A percentile compares a stretch with the other conserved stretches of the same genome.
Conservation (phyloP, 2,113 vertebrate genomes). For the Stomatorhinus ivindoensis region DNA sequence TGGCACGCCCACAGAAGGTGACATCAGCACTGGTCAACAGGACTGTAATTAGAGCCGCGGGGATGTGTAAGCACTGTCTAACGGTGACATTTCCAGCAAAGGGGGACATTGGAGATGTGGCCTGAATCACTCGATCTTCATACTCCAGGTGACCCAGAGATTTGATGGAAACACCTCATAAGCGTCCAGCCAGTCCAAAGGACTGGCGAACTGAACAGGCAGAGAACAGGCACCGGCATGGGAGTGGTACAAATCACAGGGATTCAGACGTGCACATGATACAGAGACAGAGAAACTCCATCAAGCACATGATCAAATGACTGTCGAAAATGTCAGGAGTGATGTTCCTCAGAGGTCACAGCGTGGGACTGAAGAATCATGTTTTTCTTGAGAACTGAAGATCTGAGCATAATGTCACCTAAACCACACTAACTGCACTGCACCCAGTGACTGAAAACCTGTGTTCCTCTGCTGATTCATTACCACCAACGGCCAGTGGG, state of each 20-base stretch:
- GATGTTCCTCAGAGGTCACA: not conserved
- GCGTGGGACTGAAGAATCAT: not conserved
- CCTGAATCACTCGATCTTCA: not conserved
- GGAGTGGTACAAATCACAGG: not conserved
- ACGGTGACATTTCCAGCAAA: not conserved
- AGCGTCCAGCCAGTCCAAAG: not conserved
- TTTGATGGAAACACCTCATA: not conserved
- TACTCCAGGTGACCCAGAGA: not conserved
- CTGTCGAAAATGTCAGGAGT: not conserved
- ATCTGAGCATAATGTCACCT: not conserved
- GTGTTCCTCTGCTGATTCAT: not conserved
- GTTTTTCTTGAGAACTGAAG: not conserved
- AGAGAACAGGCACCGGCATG: not conserved
- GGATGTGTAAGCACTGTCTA: not conserved
- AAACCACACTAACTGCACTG: not conserved
- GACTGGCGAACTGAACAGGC: not conserved
- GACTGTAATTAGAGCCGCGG: not conserved
- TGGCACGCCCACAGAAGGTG: not conserved
- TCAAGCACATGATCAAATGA: not conserved
- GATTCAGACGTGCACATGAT: not conserved
- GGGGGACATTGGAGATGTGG: not conserved
- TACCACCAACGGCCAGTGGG: not conserved
- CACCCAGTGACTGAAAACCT: not conserved
- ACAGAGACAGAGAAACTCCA: not conserved
- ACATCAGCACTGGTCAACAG: not conserved